These are phyloP conservation scores for Zhuqinia jingwanae DNA, from an alignment of 2,888 invertebrate genomes.

Conservation along the genomic window DNA sequence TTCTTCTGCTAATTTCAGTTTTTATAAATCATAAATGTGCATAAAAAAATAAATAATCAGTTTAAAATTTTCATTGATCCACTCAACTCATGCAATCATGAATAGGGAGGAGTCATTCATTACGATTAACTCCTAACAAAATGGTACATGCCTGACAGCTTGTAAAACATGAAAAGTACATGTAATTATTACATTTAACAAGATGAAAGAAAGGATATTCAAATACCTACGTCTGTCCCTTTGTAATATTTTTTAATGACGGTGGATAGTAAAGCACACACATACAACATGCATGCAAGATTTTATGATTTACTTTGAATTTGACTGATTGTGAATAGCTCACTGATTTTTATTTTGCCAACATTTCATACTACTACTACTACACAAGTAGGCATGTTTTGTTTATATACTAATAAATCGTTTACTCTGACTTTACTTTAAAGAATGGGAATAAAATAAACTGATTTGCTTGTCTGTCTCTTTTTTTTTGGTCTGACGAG, in stretches of 20 bases:
- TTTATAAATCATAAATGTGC: no score
- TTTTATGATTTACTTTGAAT: no score
- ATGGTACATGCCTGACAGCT: conserved; percentile 63
- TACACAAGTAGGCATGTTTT: conserved; percentile 42
- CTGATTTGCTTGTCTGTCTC: conserved; percentile 7
- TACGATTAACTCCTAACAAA: conserved; percentile 48
- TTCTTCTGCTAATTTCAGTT: no score
- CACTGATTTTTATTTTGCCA: conserved; percentile 5
- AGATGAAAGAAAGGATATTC: no score
- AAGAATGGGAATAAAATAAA: conserved; percentile 29
- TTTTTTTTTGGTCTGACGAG: not conserved
- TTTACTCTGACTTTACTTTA: conserved; percentile 23
- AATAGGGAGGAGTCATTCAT: conserved; percentile 11
- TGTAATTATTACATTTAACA: not conserved
- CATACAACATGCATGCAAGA: no score
- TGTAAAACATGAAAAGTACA: conserved; percentile 68
- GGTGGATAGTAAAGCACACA: not conserved
- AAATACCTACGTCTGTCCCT: no score
- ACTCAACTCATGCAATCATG: conserved; percentile 58
- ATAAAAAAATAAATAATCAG: no score
- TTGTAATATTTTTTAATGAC: no score
- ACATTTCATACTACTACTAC: not conserved
- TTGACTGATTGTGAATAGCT: conserved; percentile 22
- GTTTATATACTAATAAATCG: conserved; percentile 50
- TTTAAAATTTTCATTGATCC: conserved; percentile 21